These are phyloP conservation scores for Theonella swinhoei DNA, from an alignment of 37 sponge, comb jelly and placozoan genomes.

Conservation along the genomic window DNA sequence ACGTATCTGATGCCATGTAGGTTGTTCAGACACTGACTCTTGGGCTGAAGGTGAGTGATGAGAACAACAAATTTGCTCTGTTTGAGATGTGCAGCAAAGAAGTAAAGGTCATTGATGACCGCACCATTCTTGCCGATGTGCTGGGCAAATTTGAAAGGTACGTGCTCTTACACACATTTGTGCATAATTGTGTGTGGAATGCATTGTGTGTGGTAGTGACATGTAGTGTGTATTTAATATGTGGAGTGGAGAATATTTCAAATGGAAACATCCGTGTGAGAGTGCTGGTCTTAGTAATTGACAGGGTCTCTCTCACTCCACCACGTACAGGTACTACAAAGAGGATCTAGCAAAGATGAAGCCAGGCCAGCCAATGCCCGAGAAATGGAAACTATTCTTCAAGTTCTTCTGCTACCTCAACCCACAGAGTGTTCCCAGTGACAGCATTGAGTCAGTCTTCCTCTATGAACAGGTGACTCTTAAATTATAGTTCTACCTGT, in stretches of 20 bases:
- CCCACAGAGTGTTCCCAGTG: slow-evolving; percentile 58
- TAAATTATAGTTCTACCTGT: not conserved
- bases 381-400: slow-evolving; percentile 83
- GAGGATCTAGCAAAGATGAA: not conserved
- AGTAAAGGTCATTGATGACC: slow-evolving; percentile 75
- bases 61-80: slow-evolving; percentile 86
- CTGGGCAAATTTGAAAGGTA: slow-evolving; percentile 92
- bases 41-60: slow-evolving; percentile 57
- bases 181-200: not conserved
- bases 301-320: not conserved
- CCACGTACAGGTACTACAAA: not conserved
- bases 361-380: slow-evolving; percentile 1
- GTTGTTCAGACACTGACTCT: slow-evolving; percentile 76
- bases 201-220: not conserved
- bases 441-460: slow-evolving; percentile 85
- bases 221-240: not conserved
- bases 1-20: too few species aligned
- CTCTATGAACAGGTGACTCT: slow-evolving; percentile 84
- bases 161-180: not conserved
- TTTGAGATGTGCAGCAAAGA: slow-evolving; percentile 80
- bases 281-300: not conserved
- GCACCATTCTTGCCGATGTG: slow-evolving; percentile 81
- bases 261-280: not conserved
- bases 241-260: not conserved
- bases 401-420: slow-evolving; percentile 83